Evolutionary conservation across 2,888 invertebrate species (phyloP).

Genomic region (Ectemnius lituratus): DNA sequence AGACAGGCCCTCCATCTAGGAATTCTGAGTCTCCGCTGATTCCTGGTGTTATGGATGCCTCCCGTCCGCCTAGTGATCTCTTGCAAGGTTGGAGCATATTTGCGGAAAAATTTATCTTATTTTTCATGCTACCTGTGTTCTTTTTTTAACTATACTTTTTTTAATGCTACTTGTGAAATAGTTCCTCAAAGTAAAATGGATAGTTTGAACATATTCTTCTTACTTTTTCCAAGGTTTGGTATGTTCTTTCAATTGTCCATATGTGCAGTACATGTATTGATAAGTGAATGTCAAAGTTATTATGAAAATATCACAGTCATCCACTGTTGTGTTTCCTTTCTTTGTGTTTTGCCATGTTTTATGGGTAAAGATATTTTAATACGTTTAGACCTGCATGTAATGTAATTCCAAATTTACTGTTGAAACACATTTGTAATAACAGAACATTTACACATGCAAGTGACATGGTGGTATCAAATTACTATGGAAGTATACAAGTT

Average conservation of each 20-base stretch:
- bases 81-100: conserved; percentile 76
- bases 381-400: too few species aligned
- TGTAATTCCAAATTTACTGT: too few species aligned
- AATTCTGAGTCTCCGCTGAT: conserved; percentile 84
- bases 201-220: conserved; percentile 9
- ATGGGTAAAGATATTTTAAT: too few species aligned
- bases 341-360: too few species aligned
- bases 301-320: too few species aligned
- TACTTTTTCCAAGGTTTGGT: neutral
- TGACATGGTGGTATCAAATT: too few species aligned
- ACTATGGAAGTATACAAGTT: too few species aligned
- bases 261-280: neutral
- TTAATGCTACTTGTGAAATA: conserved; percentile 25
- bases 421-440: too few species aligned
- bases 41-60: conserved; percentile 83
- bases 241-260: neutral
- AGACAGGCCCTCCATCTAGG: conserved; percentile 82
- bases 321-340: too few species aligned
- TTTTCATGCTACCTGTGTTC: conserved; percentile 37
- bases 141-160: conserved; percentile 25
- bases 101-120: conserved; percentile 52
- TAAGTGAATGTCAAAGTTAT: conserved; percentile 8
- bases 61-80: conserved; percentile 81
- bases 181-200: conserved; percentile 19
- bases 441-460: too few species aligned